These are phyloP conservation scores for Phalacrocorax aristotelis DNA, from an alignment of 2,113 vertebrate species.

Conservation along the genomic window DNA sequence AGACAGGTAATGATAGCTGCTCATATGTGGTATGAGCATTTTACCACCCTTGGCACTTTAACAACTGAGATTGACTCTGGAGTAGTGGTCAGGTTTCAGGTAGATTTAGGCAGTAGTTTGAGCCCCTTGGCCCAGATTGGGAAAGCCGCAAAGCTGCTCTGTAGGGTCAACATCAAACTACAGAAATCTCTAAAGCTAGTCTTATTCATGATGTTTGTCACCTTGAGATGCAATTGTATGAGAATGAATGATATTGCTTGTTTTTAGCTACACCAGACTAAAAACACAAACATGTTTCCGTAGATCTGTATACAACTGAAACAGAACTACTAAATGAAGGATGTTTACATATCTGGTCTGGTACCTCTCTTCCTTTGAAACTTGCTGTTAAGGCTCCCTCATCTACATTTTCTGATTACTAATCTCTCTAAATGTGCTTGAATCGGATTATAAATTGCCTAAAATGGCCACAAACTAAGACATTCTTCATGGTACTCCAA, in stretches of 20 bases:
- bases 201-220: background rate
- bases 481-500: background rate
- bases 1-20: background rate
- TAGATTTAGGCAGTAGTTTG: background rate
- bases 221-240: background rate
- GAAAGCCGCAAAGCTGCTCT: background rate
- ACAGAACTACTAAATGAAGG: background rate
- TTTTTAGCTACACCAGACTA: background rate
- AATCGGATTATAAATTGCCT: background rate
- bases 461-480: background rate
- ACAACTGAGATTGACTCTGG: background rate
- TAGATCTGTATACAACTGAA: background rate
- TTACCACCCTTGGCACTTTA: background rate
- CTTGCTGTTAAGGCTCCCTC: background rate
- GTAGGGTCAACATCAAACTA: background rate
- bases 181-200: background rate
- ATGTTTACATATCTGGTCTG: background rate
- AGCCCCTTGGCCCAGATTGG: background rate
- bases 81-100: background rate
- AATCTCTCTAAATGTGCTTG: background rate
- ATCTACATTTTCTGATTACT: background rate
- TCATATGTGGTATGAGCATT: background rate
- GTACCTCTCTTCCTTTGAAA: background rate
- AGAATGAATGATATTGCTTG: background rate
- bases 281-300: background rate